Evolutionary conservation across 2,888 invertebrate genomes (phyloP).

Genomic region (Lypha dubia): DNA sequence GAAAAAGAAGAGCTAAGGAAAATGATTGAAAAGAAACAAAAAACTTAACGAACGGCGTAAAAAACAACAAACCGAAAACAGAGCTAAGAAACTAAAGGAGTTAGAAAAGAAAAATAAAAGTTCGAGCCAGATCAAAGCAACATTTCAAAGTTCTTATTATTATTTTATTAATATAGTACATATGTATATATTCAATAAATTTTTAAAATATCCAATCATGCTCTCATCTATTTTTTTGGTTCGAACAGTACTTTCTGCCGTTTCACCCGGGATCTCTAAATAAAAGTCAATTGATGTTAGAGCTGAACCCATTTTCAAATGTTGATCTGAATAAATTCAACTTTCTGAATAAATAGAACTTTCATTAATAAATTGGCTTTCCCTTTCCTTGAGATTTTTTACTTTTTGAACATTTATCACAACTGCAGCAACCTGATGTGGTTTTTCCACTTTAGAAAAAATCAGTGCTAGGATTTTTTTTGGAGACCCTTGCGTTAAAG

Average conservation of each 20-base stretch:
- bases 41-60: conserved; percentile 91
- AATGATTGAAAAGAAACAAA: conserved; percentile 87
- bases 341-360: conserved; percentile 42
- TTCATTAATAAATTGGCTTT: conserved; percentile 75
- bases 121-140: conserved; percentile 82
- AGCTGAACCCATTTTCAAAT: conserved; percentile 82
- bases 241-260: conserved; percentile 82
- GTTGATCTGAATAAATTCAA: too few species aligned
- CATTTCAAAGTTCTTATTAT: conserved; percentile 57
- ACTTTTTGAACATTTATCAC: conserved; percentile 77
- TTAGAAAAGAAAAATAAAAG: conserved; percentile 86
- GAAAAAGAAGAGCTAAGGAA: conserved; percentile 89
- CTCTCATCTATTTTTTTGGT: conserved; percentile 75
- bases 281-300: conserved; percentile 83
- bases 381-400: conserved; percentile 75
- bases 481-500: conserved; percentile 78
- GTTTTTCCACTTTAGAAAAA: conserved; percentile 79
- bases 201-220: conserved; percentile 80
- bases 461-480: conserved; percentile 78
- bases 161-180: too few species aligned
- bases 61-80: conserved; percentile 85
- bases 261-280: conserved; percentile 84
- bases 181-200: conserved; percentile 32
- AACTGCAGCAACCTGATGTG: conserved; percentile 79
- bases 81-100: conserved; percentile 85